phyloP scores from a whole-genome alignment of 1,140 invertebrate species.

The Olivierus martensii region DNA sequence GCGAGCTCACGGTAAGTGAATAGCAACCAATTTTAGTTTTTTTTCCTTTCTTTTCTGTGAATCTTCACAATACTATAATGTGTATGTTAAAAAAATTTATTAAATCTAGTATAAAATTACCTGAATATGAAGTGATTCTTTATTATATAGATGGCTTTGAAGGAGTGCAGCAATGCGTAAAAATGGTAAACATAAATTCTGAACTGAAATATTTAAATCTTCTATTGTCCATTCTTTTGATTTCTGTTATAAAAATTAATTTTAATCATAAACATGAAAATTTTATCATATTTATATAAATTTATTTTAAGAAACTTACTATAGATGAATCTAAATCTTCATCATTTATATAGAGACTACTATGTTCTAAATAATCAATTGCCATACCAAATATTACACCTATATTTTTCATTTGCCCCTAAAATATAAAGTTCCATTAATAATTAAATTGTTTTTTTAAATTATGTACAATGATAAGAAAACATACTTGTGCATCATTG shows the following conservation, averaged over 20 bases:
- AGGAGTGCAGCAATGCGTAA: conserved; percentile 66
- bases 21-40: too few relatives aligned
- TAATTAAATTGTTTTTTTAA: neutral
- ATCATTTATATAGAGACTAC: conserved; percentile 37
- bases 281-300: too few relatives aligned
- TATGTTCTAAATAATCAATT: conserved; percentile 35
- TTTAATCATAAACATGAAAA: neutral
- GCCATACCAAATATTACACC: conserved; percentile 30
- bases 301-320: too few relatives aligned
- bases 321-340: conserved; percentile 16
- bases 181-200: conserved; percentile 66
- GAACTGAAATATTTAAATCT: conserved; percentile 42
- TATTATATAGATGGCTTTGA: conserved; percentile 69
- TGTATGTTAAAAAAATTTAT: too few relatives aligned
- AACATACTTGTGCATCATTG: neutral
- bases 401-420: conserved; percentile 5
- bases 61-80: too few relatives aligned
- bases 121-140: conserved; percentile 53
- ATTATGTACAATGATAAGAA: too few relatives aligned
- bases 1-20: too few relatives aligned
- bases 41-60: too few relatives aligned
- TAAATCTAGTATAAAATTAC: too few relatives aligned
- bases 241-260: conserved; percentile 20
- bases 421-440: conserved; percentile 1
- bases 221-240: conserved; percentile 30